Percentiles rank a stretch among this genome's conserved stretches.
These are phyloP conservation scores for Cerceris rybyensis DNA, from an alignment of 2,888 invertebrate genomes.

Conservation along the genomic window DNA sequence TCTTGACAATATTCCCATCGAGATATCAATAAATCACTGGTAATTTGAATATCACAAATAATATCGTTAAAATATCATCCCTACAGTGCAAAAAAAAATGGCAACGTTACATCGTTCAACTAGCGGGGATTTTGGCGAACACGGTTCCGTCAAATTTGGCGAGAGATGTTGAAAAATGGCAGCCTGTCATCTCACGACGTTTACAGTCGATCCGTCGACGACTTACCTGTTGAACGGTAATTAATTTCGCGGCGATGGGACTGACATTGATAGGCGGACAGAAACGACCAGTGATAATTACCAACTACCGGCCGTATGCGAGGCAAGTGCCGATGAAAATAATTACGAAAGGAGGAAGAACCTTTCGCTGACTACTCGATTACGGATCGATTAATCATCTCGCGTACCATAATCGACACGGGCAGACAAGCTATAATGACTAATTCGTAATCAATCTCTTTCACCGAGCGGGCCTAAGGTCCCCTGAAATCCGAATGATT, in stretches of 20 bases:
- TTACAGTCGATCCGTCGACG: conserved; percentile 38
- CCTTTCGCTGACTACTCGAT: conserved; percentile 8
- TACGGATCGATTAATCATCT: conserved; percentile 50
- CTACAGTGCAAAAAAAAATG: too few species aligned
- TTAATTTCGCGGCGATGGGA: conserved; percentile 49
- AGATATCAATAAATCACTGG: too few species aligned
- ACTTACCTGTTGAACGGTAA: conserved; percentile 64
- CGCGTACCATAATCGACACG: conserved; percentile 49
- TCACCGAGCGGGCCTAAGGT: conserved; percentile 24
- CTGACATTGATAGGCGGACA: conserved; percentile 16
- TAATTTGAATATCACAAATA: too few species aligned
- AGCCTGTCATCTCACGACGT: conserved; percentile 20
- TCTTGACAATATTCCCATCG: too few species aligned
- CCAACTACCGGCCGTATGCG: conserved; percentile 1
- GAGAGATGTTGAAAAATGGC: conserved; percentile 28
- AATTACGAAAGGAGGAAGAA: conserved; percentile 33
- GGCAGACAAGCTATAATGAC: conserved; percentile 36
- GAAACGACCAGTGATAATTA: conserved; percentile 10
- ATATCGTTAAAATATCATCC: too few species aligned
- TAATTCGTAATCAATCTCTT: conserved; percentile 55
- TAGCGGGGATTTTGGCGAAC: too few species aligned
- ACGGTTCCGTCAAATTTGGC: neutral
- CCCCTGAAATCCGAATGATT: conserved; percentile 1
- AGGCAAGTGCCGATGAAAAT: conserved; percentile 32
- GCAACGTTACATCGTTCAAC: too few species aligned